Conservation (phyloP, 1,140 invertebrate species). For the Orchestia grillus region DNA sequence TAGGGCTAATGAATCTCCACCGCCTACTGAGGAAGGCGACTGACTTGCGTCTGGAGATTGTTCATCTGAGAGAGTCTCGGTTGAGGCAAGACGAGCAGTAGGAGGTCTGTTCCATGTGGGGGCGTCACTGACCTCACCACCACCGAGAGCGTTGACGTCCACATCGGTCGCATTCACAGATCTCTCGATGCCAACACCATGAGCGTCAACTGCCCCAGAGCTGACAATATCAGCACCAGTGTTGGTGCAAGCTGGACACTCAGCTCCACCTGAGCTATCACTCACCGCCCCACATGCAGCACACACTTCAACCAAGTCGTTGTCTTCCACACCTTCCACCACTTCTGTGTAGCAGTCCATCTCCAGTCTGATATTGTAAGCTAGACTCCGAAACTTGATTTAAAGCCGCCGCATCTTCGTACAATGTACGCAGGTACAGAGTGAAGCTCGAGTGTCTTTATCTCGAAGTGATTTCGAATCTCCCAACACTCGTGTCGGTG, state of each 20-base stretch:
- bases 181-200: neutral
- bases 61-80: neutral
- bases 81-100: conserved; percentile 7
- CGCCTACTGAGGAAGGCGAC: neutral
- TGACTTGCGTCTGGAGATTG: neutral
- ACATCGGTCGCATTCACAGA: neutral
- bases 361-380: neutral
- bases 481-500: too few species aligned
- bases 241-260: neutral
- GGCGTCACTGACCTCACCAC: neutral
- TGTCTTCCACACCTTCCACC: neutral
- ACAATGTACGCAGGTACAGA: too few species aligned
- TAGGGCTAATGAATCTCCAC: neutral
- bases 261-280: neutral
- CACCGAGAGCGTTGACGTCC: neutral
- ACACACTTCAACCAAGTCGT: neutral
- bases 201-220: neutral
- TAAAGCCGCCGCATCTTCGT: too few species aligned
- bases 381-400: neutral
- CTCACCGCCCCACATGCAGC: neutral
- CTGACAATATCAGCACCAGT: neutral
- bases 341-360: neutral
- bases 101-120: conserved; percentile 5
- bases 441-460: too few species aligned
- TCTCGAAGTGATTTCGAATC: too few species aligned